Evolutionary conservation across 2,888 invertebrate genomes (phyloP).

Genomic region (Loripinus fragilis): DNA sequence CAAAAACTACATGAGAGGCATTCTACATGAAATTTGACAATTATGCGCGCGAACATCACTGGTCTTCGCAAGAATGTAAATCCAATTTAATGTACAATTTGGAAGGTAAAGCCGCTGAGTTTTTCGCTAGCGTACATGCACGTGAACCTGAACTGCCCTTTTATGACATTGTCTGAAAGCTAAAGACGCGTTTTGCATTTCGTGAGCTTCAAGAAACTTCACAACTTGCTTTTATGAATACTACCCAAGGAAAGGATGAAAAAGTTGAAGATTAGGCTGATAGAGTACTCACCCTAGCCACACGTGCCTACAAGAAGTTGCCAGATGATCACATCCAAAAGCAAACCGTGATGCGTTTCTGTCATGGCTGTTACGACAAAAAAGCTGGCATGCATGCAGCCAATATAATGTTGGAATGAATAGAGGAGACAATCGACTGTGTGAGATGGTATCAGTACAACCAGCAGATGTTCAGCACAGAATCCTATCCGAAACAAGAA

Average conservation of each 20-base stretch:
- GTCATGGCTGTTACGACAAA: slow-evolving; percentile 22
- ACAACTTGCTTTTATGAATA: slow-evolving; percentile 7
- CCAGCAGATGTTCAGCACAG: not conserved
- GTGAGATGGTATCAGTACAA: slow-evolving; percentile 23
- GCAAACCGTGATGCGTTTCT: slow-evolving; percentile 18
- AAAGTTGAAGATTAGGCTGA: slow-evolving; percentile 26
- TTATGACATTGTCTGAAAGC: slow-evolving; percentile 11
- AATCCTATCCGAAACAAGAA: too few relatives aligned
- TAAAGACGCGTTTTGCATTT: not conserved
- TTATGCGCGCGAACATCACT: not conserved
- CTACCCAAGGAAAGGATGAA: slow-evolving; percentile 3
- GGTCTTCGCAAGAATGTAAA: slow-evolving; percentile 2
- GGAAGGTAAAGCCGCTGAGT: slow-evolving; percentile 19
- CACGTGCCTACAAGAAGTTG: not conserved
- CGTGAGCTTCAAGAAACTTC: slow-evolving; percentile 23
- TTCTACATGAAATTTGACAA: slow-evolving; percentile 4
- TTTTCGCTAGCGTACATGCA: not conserved
- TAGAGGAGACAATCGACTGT: slow-evolving; percentile 35
- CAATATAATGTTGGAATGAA: not conserved
- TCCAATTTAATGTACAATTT: too few relatives aligned
- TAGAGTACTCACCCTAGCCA: not conserved
- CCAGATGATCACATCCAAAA: slow-evolving; percentile 15
- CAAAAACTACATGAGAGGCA: not conserved
- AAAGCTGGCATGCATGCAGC: slow-evolving; percentile 22
- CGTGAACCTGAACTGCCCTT: not conserved